Evolutionary conservation across 2,113 vertebrate species (phyloP).

Genomic region (Elephas maximus): DNA sequence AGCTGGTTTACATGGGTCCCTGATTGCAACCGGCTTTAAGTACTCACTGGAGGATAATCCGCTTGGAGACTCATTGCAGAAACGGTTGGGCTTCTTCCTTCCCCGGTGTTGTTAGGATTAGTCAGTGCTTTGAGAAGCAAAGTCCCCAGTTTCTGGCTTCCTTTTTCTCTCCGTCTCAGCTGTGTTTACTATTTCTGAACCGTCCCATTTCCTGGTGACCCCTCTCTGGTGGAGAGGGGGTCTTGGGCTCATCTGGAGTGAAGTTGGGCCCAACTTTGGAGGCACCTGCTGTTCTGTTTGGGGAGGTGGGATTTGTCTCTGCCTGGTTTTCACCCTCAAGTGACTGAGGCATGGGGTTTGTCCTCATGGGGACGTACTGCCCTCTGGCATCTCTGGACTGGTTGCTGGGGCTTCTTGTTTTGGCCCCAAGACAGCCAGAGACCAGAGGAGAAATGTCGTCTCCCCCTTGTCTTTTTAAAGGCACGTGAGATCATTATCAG

Average conservation of each 20-base stretch:
- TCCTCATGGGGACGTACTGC: background rate
- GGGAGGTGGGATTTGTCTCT: background rate
- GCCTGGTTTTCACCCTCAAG: background rate
- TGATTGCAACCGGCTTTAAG: background rate
- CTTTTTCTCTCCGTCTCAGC: background rate
- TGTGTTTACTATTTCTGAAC: background rate
- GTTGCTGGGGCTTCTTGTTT: background rate
- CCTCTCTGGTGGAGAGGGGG: no score
- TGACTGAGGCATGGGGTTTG: background rate
- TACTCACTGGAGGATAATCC: background rate
- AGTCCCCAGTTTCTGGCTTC: background rate
- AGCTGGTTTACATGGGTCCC: no score
- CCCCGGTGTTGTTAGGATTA: background rate
- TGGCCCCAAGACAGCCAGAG: background rate
- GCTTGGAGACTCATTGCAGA: background rate
- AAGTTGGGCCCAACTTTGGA: no score
- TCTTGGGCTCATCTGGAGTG: background rate
- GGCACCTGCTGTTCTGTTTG: background rate
- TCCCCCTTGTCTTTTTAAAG: background rate
- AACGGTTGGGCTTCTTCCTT: slow-evolving; percentile 9
- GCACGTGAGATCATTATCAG: background rate
- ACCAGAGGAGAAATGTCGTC: background rate
- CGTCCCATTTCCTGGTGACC: background rate
- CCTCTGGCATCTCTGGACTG: background rate
- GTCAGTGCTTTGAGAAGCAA: background rate